Percentiles rank a stretch among this genome's conserved stretches.
phyloP scores from a whole-genome alignment of 2,113 vertebrate genomes.

The Progne subis region DNA sequence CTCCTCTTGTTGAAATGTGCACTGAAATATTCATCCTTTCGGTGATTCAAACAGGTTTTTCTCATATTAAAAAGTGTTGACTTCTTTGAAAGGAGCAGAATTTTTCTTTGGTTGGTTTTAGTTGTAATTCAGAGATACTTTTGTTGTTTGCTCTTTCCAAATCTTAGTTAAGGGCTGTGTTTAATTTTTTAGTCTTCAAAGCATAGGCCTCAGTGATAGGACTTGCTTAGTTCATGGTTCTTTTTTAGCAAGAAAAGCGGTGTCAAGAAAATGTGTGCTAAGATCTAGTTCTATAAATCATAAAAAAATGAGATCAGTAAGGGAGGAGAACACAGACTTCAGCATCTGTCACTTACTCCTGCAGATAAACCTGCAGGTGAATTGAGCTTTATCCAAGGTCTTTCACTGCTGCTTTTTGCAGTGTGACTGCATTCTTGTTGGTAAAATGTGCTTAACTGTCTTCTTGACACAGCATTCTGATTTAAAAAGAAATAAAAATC shows the following conservation, averaged over 20 bases:
- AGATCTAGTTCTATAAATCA: background rate
- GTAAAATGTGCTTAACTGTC: background rate
- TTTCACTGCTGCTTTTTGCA: background rate
- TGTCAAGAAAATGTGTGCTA: background rate
- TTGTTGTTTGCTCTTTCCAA: background rate
- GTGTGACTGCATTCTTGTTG: rapidly evolving
- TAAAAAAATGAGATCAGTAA: background rate
- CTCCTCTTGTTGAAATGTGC: background rate
- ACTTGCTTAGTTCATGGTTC: background rate
- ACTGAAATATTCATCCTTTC: background rate
- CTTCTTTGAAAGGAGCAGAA: background rate
- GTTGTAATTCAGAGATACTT: background rate
- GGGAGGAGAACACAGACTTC: background rate
- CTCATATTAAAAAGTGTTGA: background rate
- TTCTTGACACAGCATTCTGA: background rate
- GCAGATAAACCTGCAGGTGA: background rate
- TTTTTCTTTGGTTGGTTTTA: background rate
- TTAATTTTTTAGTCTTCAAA: background rate
- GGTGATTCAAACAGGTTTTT: background rate
- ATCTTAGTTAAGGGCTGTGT: background rate
- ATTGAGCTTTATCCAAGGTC: background rate
- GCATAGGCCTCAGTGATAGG: background rate
- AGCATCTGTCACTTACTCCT: background rate
- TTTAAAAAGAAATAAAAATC: background rate
- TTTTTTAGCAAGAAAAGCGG: background rate